Conservation (phyloP, 2,888 invertebrate species). For the Acronicta leporina region DNA sequence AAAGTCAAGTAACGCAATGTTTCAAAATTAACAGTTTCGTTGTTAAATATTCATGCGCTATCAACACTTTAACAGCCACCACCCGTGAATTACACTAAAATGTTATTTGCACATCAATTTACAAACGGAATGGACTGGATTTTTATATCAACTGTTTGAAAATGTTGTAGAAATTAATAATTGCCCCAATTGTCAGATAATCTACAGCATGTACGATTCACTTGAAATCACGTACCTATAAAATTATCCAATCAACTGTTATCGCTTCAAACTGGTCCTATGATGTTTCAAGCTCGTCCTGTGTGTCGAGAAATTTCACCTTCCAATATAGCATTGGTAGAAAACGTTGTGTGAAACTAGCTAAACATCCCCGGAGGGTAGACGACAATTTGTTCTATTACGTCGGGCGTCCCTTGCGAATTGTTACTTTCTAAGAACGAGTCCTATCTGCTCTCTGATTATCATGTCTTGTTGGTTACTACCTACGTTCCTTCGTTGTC, state of each 20-base stretch:
- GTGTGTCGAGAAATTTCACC: constrained; percentile 39
- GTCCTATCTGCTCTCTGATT: constrained; percentile 19
- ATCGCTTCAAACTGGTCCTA: constrained; percentile 13
- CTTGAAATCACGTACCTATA: constrained; percentile 11
- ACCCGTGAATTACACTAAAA: constrained; percentile 25
- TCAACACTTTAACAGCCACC: constrained; percentile 19
- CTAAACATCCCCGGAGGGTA: constrained; percentile 53
- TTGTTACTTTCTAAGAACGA: constrained; percentile 50
- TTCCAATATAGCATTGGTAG: constrained; percentile 42
- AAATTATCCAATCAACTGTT: constrained; percentile 26
- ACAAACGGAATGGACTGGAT: constrained; percentile 13
- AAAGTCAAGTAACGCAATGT: neutral
- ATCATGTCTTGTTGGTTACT: constrained; percentile 24
- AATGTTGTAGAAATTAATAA: constrained; percentile 10
- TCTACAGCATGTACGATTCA: constrained; percentile 6
- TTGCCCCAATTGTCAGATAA: neutral
- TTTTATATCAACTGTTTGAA: constrained; percentile 2
- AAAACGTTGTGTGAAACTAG: constrained; percentile 55
- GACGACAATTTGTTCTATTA: constrained; percentile 52
- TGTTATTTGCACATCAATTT: constrained; percentile 11
- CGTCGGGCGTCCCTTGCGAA: constrained; percentile 36
- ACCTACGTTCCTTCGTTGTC: constrained; percentile 24
- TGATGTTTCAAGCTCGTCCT: constrained; percentile 8
- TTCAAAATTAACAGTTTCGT: neutral
- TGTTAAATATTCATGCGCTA: constrained; percentile 21